Evolutionary conservation across 2,797 vertebrate species (phyloP), one percentile per base, ranked within the genome.

Genomic region (Girardinus metallicus): DNA sequence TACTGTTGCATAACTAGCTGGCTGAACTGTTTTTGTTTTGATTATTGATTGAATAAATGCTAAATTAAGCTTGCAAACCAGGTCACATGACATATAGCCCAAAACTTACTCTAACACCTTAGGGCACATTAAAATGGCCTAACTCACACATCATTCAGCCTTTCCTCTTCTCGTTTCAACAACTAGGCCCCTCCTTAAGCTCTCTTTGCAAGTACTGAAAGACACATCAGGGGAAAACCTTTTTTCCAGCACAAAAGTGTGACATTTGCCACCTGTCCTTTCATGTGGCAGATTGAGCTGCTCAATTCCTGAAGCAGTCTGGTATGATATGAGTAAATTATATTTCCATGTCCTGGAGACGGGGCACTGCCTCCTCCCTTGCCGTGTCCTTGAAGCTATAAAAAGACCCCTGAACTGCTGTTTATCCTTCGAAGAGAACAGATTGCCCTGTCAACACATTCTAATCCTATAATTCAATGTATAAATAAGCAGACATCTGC

Each of bases 231-330:
- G 74, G 39, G 81, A 75, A 78, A 62, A 82, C 47, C 8, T 47
- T 88, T 81, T 66, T 77, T 89, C 82, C 79, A 46, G 79, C 77
- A 88, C 21, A 18, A 83, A 91, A 57, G 79, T 83, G 87, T 83
- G 84, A 92, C 90, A 92, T 84, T 79, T 74, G 80, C 78, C 86
- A 90, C 90, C 92, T 92, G 89, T 86, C 76, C 3, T 80, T 82
- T 57, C 82, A 74, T 73, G 80, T 76, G 73, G 83, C 83, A 53
- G 74, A 75, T 29, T 12, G 66, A 70, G 41, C 23, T 4, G 8
- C 77, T 57, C 7, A 31, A 43, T 71, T 76, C 57, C 76, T 82
- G 12, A 62, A 49, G 77, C 64, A 62, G 80, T 53, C 82, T 4
- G 60, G 44, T 34, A 31, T 16, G 53, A 47, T 49, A 71, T 29